Evolutionary conservation across 2,113 vertebrate species (phyloP), one percentile per base, ranked within the genome.

Genomic region (Mustela nigripes): DNA sequence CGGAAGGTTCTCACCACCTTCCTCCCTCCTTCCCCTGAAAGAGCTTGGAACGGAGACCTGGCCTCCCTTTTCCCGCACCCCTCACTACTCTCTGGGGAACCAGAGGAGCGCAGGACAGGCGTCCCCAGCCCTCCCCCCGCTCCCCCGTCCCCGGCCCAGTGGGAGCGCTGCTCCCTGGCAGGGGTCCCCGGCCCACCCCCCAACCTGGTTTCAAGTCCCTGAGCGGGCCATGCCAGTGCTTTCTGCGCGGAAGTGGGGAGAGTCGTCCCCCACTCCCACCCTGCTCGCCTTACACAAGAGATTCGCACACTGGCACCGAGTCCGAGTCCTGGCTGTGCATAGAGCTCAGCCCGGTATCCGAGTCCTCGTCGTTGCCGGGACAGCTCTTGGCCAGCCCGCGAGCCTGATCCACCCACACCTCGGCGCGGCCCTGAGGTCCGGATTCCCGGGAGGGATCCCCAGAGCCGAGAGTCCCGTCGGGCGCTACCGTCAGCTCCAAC

Each of bases 241-340:
- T 26, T 33, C 67, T 16, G 39, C 39, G 21, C 48, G 45, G 18
- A 89, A 67, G 36, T 48, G 60, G 39, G 56, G 39, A 22, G 10
- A 10, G 15, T 11, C 5, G 2, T 73, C 36, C 67, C 74, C 60
- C 50, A 16, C 39, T 42, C 36, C 9, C 9, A 11, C 45, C 63
- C 50, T 18, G 26, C 31, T 26, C 15, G 58, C 71, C 95, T 98
- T 99, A 99, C 83, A 99, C 99, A 2, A 99, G 98, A 22, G 99
- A 99, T 97, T 99, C 99, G 95, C 99, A 99, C 78, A 99, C 99
- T 1, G 99, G 99, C 79, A 99, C 73, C 26, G 98, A 99, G 98
- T 99, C 99, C 12, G 99, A 99, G 98, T 99, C 99, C 98, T 99
- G 99, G 91, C 99, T 99, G 98, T 99, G 99, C 99, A 99, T 99